Conservation (phyloP, 2,888 invertebrate species). For the Rhaphigaster nebulosa region DNA sequence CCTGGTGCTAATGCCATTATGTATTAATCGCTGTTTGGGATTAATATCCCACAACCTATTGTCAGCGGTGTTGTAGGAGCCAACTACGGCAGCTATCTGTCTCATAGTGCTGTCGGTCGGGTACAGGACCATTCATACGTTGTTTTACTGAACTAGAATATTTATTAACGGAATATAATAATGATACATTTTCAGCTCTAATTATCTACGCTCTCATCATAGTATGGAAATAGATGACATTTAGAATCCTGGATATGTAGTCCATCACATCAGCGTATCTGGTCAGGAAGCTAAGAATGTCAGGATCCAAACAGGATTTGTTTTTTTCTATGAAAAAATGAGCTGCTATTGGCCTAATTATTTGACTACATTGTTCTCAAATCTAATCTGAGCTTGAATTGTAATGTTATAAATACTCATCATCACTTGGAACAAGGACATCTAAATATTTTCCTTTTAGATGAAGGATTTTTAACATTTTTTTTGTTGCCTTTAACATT, state of each 20-base stretch:
- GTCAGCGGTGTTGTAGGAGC: not conserved
- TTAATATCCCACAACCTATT: constrained; percentile 8
- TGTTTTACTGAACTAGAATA: not conserved
- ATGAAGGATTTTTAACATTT: too few relatives aligned
- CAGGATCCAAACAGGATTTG: not conserved
- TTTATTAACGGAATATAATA: not conserved
- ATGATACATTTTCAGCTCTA: not conserved
- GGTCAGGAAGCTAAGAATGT: not conserved
- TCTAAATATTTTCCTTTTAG: not conserved
- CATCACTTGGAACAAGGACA: too few relatives aligned
- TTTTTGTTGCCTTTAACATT: too few relatives aligned
- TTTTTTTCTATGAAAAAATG: too few relatives aligned
- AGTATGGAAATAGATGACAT: too few relatives aligned
- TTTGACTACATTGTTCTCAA: too few relatives aligned
- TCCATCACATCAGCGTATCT: not conserved
- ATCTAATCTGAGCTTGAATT: too few relatives aligned
- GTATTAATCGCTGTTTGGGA: constrained; percentile 14
- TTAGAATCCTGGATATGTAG: too few relatives aligned
- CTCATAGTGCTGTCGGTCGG: not conserved
- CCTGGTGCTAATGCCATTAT: not conserved
- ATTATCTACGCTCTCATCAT: not conserved
- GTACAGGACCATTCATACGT: not conserved
- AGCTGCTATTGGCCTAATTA: too few relatives aligned
- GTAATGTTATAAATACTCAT: too few relatives aligned
- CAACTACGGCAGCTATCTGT: not conserved